Evolutionary conservation across 2,888 invertebrate species (phyloP), one percentile per base, ranked within the genome.

Genomic region (Diarsia rubi): DNA sequence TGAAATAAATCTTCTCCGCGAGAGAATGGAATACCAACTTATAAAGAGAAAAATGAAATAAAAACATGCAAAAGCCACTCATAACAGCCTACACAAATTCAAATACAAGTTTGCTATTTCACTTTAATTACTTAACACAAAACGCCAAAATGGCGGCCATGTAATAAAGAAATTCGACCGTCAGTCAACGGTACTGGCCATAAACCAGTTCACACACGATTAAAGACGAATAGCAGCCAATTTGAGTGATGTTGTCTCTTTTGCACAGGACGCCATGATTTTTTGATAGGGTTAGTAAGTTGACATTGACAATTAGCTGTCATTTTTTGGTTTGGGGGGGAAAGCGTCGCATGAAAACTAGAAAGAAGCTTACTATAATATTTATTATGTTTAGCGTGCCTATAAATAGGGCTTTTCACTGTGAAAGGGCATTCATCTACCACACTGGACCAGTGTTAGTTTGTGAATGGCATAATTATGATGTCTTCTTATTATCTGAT

Each of bases 141-240:
- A 71, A 44, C 3, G 9, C 19, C 64, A 79, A 83, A 83, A 83
- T 83, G 83, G 82, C 82, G 64, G 63, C 59, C 66, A 57, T 64
- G 21, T 69, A 65, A 62, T 59, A 74, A 63, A 64, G 27, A 75
- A 73, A 74, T 69, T 70, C 69, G 42, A 60, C 70, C 54, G 78
- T 78, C 57, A 78, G 78, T 83, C 75, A 71, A 71, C 52, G 66
- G 67, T 64, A 69, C 59, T 70, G 64, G 47, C 27, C 63, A 60
- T 27, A 69, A 85, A 82, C 74, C 75, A 69, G 83, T 79, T 79
- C 67, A 67, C 73, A 82, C 31, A 57, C 64, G 47, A 24, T 42
- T 69, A 62, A 62, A 62, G 37, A 62, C 14, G 62, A n/a, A 54
- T 71, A 77, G 16, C 73, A 49, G 69, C 60, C 66, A 76, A 73